These are phyloP conservation scores for Potamarius usumacintae DNA, from an alignment of 2,113 vertebrate genomes.

Conservation along the genomic window DNA sequence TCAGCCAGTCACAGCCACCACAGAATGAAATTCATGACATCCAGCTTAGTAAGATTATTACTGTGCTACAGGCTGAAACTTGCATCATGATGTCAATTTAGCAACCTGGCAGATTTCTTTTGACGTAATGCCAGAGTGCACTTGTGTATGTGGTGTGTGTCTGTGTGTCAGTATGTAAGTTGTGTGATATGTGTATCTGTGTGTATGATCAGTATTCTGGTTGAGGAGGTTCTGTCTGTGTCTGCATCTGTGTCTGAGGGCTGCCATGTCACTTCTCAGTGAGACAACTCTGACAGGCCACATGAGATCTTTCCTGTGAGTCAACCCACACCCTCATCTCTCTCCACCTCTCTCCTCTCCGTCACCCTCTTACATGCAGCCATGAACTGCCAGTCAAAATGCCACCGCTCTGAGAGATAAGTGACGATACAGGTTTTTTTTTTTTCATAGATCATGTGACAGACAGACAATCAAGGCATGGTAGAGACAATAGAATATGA, in stretches of 20 bases:
- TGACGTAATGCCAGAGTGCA: not conserved
- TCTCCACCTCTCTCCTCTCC: slow-evolving; percentile 17
- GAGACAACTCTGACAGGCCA: slow-evolving; percentile 42
- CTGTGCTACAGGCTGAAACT: not conserved
- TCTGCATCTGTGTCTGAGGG: slow-evolving; percentile 20
- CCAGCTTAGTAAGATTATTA: not conserved
- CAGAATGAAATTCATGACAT: slow-evolving; percentile 4
- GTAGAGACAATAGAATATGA: not conserved
- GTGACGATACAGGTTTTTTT: slow-evolving; percentile 22
- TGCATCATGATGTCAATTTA: slow-evolving; percentile 17
- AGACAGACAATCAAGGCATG: not conserved
- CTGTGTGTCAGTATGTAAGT: not conserved
- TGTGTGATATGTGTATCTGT: slow-evolving; percentile 26
- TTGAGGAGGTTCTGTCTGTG: slow-evolving; percentile 2
- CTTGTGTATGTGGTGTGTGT: not conserved
- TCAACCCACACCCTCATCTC: slow-evolving; percentile 22
- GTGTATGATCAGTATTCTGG: slow-evolving; percentile 43
- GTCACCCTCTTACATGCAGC: slow-evolving; percentile 19
- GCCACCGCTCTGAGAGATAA: slow-evolving; percentile 9
- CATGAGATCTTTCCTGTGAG: slow-evolving; percentile 31
- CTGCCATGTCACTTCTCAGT: slow-evolving; percentile 27
- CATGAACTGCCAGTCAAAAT: slow-evolving; percentile 46
- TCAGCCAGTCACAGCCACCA: too few relatives aligned
- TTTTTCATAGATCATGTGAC: slow-evolving; percentile 34
- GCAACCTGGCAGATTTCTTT: not conserved